Evolutionary conservation across 1,140 invertebrate genomes (phyloP), one percentile per base, ranked within the genome.

Genomic region (Ctenoplectra terminalis): DNA sequence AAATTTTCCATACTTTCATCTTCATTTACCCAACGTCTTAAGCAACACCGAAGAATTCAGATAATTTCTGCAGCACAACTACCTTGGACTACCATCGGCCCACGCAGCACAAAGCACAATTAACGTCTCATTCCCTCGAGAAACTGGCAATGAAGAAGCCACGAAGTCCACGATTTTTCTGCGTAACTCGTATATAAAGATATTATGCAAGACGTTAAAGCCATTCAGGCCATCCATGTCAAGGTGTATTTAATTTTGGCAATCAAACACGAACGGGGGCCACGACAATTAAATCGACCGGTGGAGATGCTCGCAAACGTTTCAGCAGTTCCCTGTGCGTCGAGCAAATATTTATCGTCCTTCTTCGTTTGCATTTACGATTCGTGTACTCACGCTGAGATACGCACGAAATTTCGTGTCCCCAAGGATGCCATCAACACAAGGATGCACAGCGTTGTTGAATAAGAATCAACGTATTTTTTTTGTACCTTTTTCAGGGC

Each of bases 211-310:
- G 67, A 17, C 17, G 1, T 23, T 17, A 20, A 71, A 58, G 13
- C 40, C 63, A 66, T 40, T 20, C 8, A 48, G 63, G 8, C 23
- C 64, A 78, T 71, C 43, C 26, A 67, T 79, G 76, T 80, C 78
- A 66, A 81, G 78, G 71, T 29, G 61, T 72, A 63, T 81, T 75
- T 75, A 64, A 81, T 81, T 56, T 81, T 37, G 50, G n/a, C 50
- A 60, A 75, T 64, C 60, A 75, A 66, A 66, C 78, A 74, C 26
- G 17, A 26, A 17, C 23, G 34, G 13, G 64, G 40, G 26, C 11
- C 70, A 37, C 23, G 61, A 56, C 48, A 80, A 81, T 81, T 66
- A 66, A 81, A 81, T 73, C 48, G 46, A 11, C n/a, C 23, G 26
- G 31, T 15, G 29, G 26, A 54, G 46, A 20, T 56, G 50, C 40